phyloP scores from a whole-genome alignment of 2,888 invertebrate genomes.

The Drosophila imparisetae region DNA sequence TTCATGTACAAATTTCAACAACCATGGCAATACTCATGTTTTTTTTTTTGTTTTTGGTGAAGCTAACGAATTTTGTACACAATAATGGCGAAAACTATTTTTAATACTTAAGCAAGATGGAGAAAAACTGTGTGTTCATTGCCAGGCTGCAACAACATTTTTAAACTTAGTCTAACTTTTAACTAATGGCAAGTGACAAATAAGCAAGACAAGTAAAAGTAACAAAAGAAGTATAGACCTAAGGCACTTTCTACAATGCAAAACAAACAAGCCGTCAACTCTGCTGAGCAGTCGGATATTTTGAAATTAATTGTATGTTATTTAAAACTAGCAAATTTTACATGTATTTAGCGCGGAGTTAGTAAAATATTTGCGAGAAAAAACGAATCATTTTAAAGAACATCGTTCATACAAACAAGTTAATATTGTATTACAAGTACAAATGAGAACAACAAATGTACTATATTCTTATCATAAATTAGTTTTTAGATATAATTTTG shows the following conservation, averaged over 20 bases:
- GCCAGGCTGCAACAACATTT: conserved; percentile 52
- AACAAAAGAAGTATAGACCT: conserved; percentile 50
- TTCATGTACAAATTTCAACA: conserved; percentile 27
- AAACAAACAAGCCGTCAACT: conserved; percentile 50
- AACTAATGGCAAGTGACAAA: conserved; percentile 69
- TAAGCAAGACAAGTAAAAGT: conserved; percentile 47
- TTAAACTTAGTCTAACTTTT: conserved; percentile 68
- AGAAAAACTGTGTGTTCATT: conserved; percentile 63
- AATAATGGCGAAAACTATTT: conserved; percentile 29
- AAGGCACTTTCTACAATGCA: conserved; percentile 57
- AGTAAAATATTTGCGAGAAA: conserved; percentile 68
- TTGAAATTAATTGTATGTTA: conserved; percentile 55
- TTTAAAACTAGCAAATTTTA: conserved; percentile 72
- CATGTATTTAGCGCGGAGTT: conserved; percentile 71
- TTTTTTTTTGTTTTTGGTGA: conserved; percentile 22
- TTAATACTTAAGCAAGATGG: conserved; percentile 50
- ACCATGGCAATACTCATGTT: conserved; percentile 49
- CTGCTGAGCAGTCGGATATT: conserved; percentile 54
- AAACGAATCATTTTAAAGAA: conserved; percentile 38
- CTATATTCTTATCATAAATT: conserved; percentile 30
- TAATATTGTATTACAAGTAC: conserved; percentile 46
- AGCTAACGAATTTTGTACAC: conserved; percentile 30
- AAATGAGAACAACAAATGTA: conserved; percentile 35
- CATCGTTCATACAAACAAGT: conserved; percentile 12
- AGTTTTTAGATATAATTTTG: conserved; percentile 25